Conservation (phyloP, 2,113 vertebrate species). For the Indri indri region DNA sequence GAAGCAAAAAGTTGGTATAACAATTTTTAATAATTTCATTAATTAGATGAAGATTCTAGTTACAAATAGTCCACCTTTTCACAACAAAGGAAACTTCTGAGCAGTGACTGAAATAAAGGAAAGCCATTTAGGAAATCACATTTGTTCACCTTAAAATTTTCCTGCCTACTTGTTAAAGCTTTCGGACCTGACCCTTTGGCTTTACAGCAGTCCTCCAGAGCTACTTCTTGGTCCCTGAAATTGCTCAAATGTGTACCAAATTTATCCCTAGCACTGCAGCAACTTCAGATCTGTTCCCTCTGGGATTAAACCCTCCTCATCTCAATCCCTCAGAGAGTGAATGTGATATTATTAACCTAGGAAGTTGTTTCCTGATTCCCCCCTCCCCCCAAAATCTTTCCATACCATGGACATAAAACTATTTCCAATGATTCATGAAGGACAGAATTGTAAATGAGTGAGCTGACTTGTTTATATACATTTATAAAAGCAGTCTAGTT, state of each 20-base stretch:
- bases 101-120: neutral
- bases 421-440: conserved; percentile 25
- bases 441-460: neutral
- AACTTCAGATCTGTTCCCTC: conserved; percentile 4
- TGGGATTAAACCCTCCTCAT: neutral
- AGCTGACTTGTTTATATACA: neutral
- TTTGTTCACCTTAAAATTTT: neutral
- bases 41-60: neutral
- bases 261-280: neutral
- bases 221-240: neutral
- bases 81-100: neutral
- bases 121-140: neutral
- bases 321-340: neutral
- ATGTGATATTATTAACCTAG: neutral
- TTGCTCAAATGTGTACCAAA: neutral
- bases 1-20: neutral
- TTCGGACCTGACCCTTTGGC: neutral
- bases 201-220: neutral
- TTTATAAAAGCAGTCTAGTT: conserved; percentile 36
- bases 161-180: neutral
- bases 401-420: neutral
- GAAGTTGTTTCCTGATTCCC: neutral
- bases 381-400: neutral
- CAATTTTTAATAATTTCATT: neutral
- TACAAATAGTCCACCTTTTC: neutral